A percentile compares a stretch with the other conserved stretches of the same genome.
phyloP scores from a whole-genome alignment of 2,797 vertebrate species.

The Lophius americanus region DNA sequence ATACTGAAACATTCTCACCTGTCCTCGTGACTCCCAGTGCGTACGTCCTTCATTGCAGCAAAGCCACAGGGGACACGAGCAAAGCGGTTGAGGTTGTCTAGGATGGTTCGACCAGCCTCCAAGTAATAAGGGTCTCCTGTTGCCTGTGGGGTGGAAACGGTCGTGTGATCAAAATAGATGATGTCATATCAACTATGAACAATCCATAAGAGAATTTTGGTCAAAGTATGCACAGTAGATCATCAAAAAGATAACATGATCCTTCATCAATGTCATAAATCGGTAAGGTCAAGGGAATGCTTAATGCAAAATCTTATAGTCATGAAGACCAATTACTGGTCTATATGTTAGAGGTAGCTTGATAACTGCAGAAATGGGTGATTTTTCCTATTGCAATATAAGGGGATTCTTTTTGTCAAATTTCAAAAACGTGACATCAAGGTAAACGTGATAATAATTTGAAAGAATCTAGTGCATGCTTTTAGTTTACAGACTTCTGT shows the following conservation, averaged over 20 bases:
- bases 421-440: neutral
- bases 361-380: slow-evolving; percentile 7
- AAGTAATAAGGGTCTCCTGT: slow-evolving; percentile 97
- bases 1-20: slow-evolving; percentile 81
- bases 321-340: slow-evolving; percentile 8
- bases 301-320: neutral
- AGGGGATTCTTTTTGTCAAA: neutral
- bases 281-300: neutral
- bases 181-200: neutral
- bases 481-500: neutral
- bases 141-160: slow-evolving; percentile 79
- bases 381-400: neutral
- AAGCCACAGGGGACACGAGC: slow-evolving; percentile 98
- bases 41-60: slow-evolving; percentile 98
- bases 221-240: neutral
- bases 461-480: neutral
- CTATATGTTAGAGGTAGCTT: slow-evolving; percentile 6
- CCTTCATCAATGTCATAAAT: neutral
- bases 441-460: neutral
- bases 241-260: neutral
- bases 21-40: slow-evolving; percentile 98
- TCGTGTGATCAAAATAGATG: slow-evolving; percentile 9
- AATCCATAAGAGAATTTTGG: neutral
- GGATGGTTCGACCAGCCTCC: slow-evolving; percentile 95
- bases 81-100: slow-evolving; percentile 98